phyloP scores from a whole-genome alignment of 2,888 invertebrate genomes.

The Aleiodes testaceus region DNA sequence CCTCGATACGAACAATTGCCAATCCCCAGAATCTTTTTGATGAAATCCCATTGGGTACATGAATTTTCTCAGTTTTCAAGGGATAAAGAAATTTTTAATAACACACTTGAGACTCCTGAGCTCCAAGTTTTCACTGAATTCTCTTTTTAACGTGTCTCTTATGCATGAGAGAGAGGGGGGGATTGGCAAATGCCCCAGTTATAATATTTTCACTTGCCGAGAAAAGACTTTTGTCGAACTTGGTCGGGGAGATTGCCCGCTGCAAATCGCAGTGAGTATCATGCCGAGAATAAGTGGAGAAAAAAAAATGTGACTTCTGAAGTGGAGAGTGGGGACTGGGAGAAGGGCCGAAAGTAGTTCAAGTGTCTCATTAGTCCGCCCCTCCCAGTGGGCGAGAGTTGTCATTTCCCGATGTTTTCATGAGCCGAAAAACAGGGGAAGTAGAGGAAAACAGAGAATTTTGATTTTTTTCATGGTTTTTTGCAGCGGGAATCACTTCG shows the following conservation, averaged over 20 bases:
- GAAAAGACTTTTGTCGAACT: conserved; percentile 43
- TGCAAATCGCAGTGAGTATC: conserved; percentile 44
- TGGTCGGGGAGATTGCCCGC: conserved; percentile 35
- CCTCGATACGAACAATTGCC: conserved; percentile 1
- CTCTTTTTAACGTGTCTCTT: neutral
- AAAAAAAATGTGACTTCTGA: conserved; percentile 35
- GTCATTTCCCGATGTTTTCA: conserved; percentile 25
- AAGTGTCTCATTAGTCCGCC: conserved; percentile 53
- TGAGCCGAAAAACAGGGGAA: neutral
- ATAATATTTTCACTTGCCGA: conserved; percentile 36
- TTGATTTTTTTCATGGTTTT: neutral
- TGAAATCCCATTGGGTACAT: conserved; percentile 25
- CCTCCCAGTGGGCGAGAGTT: conserved; percentile 12
- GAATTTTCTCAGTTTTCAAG: conserved; percentile 31
- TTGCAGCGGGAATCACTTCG: conserved; percentile 13
- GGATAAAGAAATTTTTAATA: conserved; percentile 43
- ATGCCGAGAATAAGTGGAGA: conserved; percentile 41
- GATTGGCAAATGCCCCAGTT: conserved; percentile 50
- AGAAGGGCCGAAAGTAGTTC: conserved; percentile 53
- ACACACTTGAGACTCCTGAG: conserved; percentile 18
- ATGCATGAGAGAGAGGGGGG: neutral
- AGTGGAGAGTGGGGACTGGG: conserved; percentile 31
- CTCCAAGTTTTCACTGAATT: conserved; percentile 1
- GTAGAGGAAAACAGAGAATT: conserved; percentile 10
- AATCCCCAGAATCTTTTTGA: conserved; percentile 9